Base-by-base conservation (phyloP, 2,888 invertebrate species). In the Ametastegia equiseti region DNA sequence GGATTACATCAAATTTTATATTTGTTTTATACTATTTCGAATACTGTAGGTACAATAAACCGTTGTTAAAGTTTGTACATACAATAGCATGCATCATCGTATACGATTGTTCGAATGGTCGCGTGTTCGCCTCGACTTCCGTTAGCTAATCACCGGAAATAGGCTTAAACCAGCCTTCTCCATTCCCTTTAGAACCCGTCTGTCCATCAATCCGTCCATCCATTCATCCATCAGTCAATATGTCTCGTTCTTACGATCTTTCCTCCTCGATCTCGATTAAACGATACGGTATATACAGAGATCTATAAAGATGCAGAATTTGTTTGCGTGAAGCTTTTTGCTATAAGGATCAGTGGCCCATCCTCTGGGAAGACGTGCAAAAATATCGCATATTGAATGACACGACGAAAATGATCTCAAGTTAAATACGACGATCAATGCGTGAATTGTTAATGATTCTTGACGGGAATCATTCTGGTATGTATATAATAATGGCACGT, bases 121-220 rank as follows among this genome's bases (percentile, higher is more conserved):
- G 75, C 75, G 75, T 75, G 75, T 75, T 54, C 50, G 36, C n/a
- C 13, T 36, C 54, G 36, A 75, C 75, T 75, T 75, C 75, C 75
- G 75, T 2, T 36, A 15, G 30, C 36, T 75, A 75, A 75, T 75
- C 75, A 36, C 75, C 75, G 75, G 75, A 75, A 75, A 75, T 54
- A 54, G 50, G 54, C 33, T 54, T 75, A 33, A 54, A 75, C 54
- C 75, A 36, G 36, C 36, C n/a, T 42, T n/a, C 69, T 45, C 19
- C 23, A 19, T 69, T n/a, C 69, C 42, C 69, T 42, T 19, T 69
- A 42, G n/a, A n/a, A 36, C 69, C 0, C 11, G n/a, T 11, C 27
- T 2, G n/a, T 54, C 54, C 39, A 7, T 39, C 63, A 30, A 13
- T 30, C 23, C 1, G 27, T 30, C 30, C 5, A 27, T 30, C 63